Evolutionary conservation across 1,140 invertebrate genomes (phyloP).

Genomic region (Zelostemma sp.): DNA sequence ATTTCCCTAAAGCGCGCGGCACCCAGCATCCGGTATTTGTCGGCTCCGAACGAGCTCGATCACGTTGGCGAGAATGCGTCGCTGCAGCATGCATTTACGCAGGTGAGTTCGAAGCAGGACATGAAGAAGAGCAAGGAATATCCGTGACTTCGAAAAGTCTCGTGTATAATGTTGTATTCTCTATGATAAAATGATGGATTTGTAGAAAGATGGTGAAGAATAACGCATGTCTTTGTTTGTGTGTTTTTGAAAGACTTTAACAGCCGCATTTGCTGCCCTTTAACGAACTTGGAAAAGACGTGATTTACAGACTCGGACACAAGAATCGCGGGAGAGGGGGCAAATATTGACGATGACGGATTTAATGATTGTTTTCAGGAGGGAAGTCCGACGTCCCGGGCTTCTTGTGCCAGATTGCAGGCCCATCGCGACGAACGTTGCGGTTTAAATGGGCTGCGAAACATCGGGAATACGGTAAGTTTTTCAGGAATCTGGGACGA

Average conservation of each 20-base stretch:
- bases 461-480: slow-evolving; percentile 91
- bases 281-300: too few relatives aligned
- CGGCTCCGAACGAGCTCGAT: slow-evolving; percentile 8
- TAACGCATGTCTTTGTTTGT: too few relatives aligned
- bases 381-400: slow-evolving; percentile 53
- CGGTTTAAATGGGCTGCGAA: slow-evolving; percentile 88
- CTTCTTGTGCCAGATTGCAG: slow-evolving; percentile 50
- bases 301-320: too few relatives aligned
- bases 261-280: too few relatives aligned
- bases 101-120: background rate
- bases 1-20: slow-evolving; percentile 25
- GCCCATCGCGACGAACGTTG: slow-evolving; percentile 58
- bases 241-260: background rate
- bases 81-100: background rate
- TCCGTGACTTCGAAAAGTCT: too few relatives aligned
- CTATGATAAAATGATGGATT: too few relatives aligned
- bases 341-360: too few relatives aligned
- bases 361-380: slow-evolving; percentile 54
- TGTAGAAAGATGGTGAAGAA: too few relatives aligned
- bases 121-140: too few relatives aligned
- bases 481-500: too few relatives aligned
- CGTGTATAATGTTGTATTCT: too few relatives aligned
- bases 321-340: too few relatives aligned
- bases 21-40: slow-evolving; percentile 19
- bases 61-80: slow-evolving; percentile 7